phyloP scores from a whole-genome alignment of 2,888 invertebrate species.

The Zeuzera pyrina region DNA sequence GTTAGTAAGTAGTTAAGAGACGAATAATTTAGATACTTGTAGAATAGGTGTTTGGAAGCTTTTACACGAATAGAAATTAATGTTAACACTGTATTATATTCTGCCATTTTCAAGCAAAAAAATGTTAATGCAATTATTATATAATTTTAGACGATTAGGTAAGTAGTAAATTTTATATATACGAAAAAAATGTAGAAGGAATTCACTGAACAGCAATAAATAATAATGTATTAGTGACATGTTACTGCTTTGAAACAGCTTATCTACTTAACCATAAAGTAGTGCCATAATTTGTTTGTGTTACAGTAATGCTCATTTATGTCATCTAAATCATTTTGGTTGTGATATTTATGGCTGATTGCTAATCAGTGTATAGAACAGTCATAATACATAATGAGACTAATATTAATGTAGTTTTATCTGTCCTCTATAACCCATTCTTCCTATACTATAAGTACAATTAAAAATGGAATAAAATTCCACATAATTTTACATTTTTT shows the following conservation, averaged over 20 bases:
- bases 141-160: constrained; percentile 34
- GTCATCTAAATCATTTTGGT: too few species aligned
- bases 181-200: constrained; percentile 24
- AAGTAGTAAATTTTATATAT: constrained; percentile 62
- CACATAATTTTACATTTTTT: too few species aligned
- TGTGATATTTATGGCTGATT: constrained; percentile 54
- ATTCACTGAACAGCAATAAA: constrained; percentile 31
- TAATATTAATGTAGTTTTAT: too few species aligned
- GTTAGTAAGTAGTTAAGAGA: constrained; percentile 32
- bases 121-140: too few species aligned
- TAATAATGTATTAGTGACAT: constrained; percentile 8
- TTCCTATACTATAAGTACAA: too few species aligned
- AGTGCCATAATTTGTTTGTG: constrained; percentile 21
- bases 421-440: too few species aligned
- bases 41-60: constrained; percentile 69
- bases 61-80: constrained; percentile 56
- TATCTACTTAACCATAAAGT: constrained; percentile 12
- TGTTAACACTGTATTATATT: constrained; percentile 55
- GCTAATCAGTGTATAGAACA: constrained; percentile 41
- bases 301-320: constrained; percentile 12
- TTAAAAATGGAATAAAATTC: too few species aligned
- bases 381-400: too few species aligned
- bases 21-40: constrained; percentile 38
- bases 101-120: constrained; percentile 43
- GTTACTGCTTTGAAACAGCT: constrained; percentile 25